These are phyloP conservation scores for Papilio demoleus DNA, from an alignment of 2,888 invertebrate species.

Conservation along the genomic window DNA sequence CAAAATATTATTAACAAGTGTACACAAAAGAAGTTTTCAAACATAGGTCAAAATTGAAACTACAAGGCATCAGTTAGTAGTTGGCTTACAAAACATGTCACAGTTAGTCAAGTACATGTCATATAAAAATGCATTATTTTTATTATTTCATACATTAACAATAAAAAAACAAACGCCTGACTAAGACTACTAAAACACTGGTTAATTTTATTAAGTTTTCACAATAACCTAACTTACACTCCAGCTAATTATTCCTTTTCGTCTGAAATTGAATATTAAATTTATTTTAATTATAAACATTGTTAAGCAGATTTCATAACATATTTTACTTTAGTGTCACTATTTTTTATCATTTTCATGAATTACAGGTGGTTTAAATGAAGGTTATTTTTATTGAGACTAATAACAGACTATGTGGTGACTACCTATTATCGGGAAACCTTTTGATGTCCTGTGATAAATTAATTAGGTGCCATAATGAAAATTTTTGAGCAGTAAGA, in stretches of 20 bases:
- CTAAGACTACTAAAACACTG: slow-evolving; percentile 19
- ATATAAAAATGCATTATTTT: slow-evolving; percentile 11
- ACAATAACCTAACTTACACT: slow-evolving; percentile 62
- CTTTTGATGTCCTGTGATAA: too few species aligned
- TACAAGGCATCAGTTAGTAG: slow-evolving; percentile 5
- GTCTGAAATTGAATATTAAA: slow-evolving; percentile 67
- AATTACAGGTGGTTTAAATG: too few species aligned
- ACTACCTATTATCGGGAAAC: too few species aligned
- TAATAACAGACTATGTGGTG: too few species aligned
- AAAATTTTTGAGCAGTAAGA: too few species aligned
- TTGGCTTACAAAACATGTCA: slow-evolving; percentile 2
- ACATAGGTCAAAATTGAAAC: neutral
- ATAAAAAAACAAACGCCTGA: slow-evolving; percentile 10
- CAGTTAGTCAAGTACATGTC: slow-evolving; percentile 25
- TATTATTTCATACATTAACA: neutral
- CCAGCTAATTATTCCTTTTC: slow-evolving; percentile 64
- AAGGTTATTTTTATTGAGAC: too few species aligned
- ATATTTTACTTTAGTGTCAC: too few species aligned
- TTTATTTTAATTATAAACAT: neutral
- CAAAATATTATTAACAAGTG: slow-evolving; percentile 20
- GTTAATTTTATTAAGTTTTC: slow-evolving; percentile 40
- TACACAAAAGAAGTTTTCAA: neutral
- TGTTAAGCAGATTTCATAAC: neutral
- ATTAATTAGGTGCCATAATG: too few species aligned
- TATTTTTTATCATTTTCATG: too few species aligned